These are phyloP conservation scores for Amblyjoppa fuscipennis DNA, from an alignment of 2,888 invertebrate genomes.

Conservation along the genomic window DNA sequence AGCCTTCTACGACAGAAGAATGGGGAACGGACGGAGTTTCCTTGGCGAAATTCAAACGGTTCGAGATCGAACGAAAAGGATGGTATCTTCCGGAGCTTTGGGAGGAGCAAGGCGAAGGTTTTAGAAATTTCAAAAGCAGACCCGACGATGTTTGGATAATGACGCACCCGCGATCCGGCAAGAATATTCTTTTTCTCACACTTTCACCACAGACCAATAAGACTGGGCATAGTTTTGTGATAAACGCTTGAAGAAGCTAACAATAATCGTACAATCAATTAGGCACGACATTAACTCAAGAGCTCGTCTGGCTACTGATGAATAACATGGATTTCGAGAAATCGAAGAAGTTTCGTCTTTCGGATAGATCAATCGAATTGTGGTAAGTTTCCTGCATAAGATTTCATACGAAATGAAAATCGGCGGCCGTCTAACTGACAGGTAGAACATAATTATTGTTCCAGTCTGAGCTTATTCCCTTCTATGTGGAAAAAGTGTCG, in stretches of 20 bases:
- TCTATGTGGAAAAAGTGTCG: slow-evolving; percentile 31
- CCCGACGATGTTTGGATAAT: slow-evolving; percentile 90
- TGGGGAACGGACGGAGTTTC: too few relatives aligned
- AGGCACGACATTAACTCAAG: slow-evolving; percentile 88
- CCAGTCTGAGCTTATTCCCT: slow-evolving; percentile 48
- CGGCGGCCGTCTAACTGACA: neutral
- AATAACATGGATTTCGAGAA: slow-evolving; percentile 90
- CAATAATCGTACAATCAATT: slow-evolving; percentile 85
- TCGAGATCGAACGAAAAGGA: slow-evolving; percentile 88
- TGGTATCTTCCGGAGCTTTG: slow-evolving; percentile 90
- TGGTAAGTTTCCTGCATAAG: slow-evolving; percentile 26
- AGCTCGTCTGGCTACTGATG: slow-evolving; percentile 91
- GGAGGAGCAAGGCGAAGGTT: slow-evolving; percentile 87
- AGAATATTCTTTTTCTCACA: neutral
- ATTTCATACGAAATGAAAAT: neutral
- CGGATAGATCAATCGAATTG: slow-evolving; percentile 29
- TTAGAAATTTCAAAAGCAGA: slow-evolving; percentile 89
- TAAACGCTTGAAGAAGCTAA: neutral
- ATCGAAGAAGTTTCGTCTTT: slow-evolving; percentile 84
- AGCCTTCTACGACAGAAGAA: neutral
- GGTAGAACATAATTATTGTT: neutral
- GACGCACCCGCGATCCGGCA: slow-evolving; percentile 90
- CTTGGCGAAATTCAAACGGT: neutral
- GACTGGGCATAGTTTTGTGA: neutral
- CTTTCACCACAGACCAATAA: slow-evolving; percentile 7